Evolutionary conservation across 1,140 invertebrate genomes (phyloP), one percentile per base, ranked within the genome.

Genomic region (Neodiprion virginianus): DNA sequence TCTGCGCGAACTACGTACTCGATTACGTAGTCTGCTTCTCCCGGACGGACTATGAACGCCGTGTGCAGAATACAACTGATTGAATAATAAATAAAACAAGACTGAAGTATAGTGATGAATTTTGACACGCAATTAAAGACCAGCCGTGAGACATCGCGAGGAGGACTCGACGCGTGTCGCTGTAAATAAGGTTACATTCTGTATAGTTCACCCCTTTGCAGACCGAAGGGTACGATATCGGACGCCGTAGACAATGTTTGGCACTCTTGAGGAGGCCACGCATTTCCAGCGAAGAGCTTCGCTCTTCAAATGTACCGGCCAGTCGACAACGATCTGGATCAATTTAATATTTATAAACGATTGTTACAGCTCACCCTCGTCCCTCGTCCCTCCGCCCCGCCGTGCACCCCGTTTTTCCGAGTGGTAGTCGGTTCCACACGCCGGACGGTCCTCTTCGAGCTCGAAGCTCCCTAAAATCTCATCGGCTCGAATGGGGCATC

Each of bases 401-500:
- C 67, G 2, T 65, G 61, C 67, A 23, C 48, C 65, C 72, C 76
- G 28, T 40, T 40, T 40, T 40, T 2, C 28, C 28, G 69, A 75
- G 77, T 77, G 79, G 67, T 53, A 83, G 11, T 69, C 67, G 10
- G 21, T 21, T 4, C 40, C 67, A 23, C 21, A 47, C 40, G n/a
- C 67, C 11, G 67, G 21, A 23, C 67, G 14, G 85, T 85, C 83
- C 84, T 81, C 81, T 86, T 86, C 82, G 81, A 76, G 78, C 85
- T 84, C 84, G 82, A 87, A 86, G 82, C 75, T 79, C 80, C 82
- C 84, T 81, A 82, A 87, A 88, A 88, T 86, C 87, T 88, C 87
- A 88, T 88, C 85, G 87, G 87, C 86, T 86, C 87, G 87, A 88
- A 88, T 88, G 87, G 87, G 86, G 83, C 87, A 88, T 88, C 87